phyloP scores from a whole-genome alignment of 2,888 invertebrate species.

The Lasius fuliginosus region DNA sequence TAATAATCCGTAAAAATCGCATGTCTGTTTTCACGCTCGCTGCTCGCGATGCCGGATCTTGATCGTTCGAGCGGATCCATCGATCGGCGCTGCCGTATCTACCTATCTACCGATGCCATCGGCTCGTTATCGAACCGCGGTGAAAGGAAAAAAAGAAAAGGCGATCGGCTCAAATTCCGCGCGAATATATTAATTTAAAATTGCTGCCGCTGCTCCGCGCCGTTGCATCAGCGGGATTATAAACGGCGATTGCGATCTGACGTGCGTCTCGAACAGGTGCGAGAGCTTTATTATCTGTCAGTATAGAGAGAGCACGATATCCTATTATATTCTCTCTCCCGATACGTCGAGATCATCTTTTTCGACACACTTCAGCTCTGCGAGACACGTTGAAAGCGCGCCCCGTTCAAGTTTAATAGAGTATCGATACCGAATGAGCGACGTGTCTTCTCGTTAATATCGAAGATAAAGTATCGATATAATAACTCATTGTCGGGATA shows the following conservation, averaged over 20 bases:
- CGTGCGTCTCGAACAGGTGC: slow-evolving; percentile 53
- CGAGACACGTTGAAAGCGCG: slow-evolving; percentile 12
- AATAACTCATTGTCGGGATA: neutral
- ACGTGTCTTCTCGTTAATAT: slow-evolving; percentile 20
- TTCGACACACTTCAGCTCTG: slow-evolving; percentile 13
- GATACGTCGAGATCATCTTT: slow-evolving; percentile 50
- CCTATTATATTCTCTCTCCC: slow-evolving; percentile 37
- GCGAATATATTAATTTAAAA: slow-evolving; percentile 60
- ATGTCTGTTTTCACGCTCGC: slow-evolving; percentile 29
- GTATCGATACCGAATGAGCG: slow-evolving; percentile 18
- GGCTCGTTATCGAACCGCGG: slow-evolving; percentile 51
- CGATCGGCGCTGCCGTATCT: slow-evolving; percentile 52
- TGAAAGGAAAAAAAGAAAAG: slow-evolving; percentile 23
- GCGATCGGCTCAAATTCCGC: slow-evolving; percentile 59
- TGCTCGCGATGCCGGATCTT: slow-evolving; percentile 34
- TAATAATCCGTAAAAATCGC: slow-evolving; percentile 60
- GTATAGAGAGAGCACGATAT: slow-evolving; percentile 23
- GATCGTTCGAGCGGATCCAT: slow-evolving; percentile 61
- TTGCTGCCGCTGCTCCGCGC: slow-evolving; percentile 34
- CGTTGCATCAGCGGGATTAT: slow-evolving; percentile 28
- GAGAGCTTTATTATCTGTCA: slow-evolving; percentile 52
- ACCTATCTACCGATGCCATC: slow-evolving; percentile 30
- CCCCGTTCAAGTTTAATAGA: slow-evolving; percentile 8
- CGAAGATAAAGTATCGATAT: neutral
- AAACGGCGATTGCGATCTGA: slow-evolving; percentile 56